Base-by-base conservation (phyloP, 92 coral and sea anemone genomes). In the Porites divaricata region DNA sequence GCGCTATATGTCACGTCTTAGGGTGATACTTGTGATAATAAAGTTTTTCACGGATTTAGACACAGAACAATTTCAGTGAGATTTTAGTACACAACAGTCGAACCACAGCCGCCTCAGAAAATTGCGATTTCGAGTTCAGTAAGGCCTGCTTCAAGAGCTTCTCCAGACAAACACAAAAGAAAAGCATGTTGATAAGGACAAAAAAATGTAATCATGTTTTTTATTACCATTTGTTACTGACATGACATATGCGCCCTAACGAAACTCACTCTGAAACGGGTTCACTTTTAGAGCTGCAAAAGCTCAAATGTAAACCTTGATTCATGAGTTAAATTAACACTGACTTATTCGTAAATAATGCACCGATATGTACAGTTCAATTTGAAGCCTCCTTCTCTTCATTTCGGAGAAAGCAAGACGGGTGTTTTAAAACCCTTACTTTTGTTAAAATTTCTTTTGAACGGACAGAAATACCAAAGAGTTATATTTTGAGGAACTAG, bases 341-440 rank as follows among this genome's bases (percentile, higher is more conserved):
- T 35, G 45, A 35, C 45, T 19, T 20, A 45, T 8, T 20, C 22
- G 69, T 35, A 61, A 28, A 72, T 79, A 79, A 20, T 69, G 61
- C 58, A 71, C 58, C n/a, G n/a, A 57, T 70, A 70, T 81, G 85
- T 70, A 70, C 77, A 70, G 58, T 28, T 8, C 59, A 80, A 71
- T 79, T 67, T 51, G 19, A 49, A 63, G 49, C 26, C 64, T 67
- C 26, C 24, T 4, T 79, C 45, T 25, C 48, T 26, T 52, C 20
- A 35, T 79, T 6, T 15, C 26, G 19, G 19, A 28, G 57, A 9
- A 23, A 49, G 84, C 41, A 25, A 24, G 26, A 51, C 9, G 19
- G n/a, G 12, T 51, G n/a, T 13, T 52, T 9, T 15, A 74, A 56
- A 74, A 41, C 24, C 24, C 9, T 28, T 74, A 74, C 23, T 54